Evolutionary conservation across 2,113 vertebrate species (phyloP).

Genomic region (Cynoglossus semilaevis): DNA sequence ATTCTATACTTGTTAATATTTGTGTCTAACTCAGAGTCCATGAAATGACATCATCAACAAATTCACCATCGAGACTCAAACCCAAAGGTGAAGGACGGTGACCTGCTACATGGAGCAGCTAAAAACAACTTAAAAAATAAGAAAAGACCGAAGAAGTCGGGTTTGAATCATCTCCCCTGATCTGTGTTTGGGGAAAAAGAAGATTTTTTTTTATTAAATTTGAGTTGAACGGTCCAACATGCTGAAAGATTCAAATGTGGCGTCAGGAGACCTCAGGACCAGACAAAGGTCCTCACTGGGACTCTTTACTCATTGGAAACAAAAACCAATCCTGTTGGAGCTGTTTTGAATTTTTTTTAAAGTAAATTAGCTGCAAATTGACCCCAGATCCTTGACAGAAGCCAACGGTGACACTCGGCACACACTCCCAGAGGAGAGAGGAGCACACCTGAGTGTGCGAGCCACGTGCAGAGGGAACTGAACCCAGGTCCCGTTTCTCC

Average conservation of each 20-base stretch:
- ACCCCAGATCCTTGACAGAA: constrained; percentile 25
- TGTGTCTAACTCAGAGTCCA: too few relatives aligned
- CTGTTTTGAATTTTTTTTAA: neutral
- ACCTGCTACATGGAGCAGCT: too few relatives aligned
- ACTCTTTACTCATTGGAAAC: neutral
- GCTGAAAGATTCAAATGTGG: neutral
- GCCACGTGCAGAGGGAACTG: constrained; percentile 58
- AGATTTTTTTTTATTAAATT: neutral
- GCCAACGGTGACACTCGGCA: neutral
- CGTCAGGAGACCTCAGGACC: too few relatives aligned
- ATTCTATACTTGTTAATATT: too few relatives aligned
- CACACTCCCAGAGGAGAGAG: constrained; percentile 30
- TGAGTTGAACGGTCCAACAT: neutral
- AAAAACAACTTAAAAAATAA: too few relatives aligned
- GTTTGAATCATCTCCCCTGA: neutral
- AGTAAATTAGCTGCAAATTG: constrained; percentile 16
- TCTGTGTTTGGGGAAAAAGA: neutral
- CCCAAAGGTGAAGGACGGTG: too few relatives aligned
- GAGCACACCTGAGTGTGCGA: constrained; percentile 56
- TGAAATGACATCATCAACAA: too few relatives aligned
- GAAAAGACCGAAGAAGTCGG: too few relatives aligned
- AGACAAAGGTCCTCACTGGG: too few relatives aligned
- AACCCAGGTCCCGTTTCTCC: constrained; percentile 35
- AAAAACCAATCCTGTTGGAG: neutral
- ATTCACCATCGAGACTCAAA: too few relatives aligned